Evolutionary conservation across 2,888 invertebrate species (phyloP), one percentile per base, ranked within the genome.

Genomic region (Melanophora roralis): DNA sequence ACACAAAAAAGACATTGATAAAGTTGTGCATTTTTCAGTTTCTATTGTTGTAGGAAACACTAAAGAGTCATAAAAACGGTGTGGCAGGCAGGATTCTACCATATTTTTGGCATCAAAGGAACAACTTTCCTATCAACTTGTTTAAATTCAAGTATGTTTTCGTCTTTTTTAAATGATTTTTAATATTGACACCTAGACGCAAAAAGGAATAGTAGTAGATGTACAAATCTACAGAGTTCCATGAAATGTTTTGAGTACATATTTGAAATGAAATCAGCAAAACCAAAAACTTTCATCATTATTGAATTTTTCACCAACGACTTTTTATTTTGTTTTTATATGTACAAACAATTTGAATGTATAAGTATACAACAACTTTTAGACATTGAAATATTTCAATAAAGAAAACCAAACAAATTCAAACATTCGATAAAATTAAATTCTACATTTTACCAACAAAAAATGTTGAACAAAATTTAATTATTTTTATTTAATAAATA

Each of bases 11-110:
- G 49, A 57, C 43, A 57, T 69, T 64, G 53, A 49, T n/a, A 40
- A 34, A 38, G 57, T 49, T 69, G 76, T 76, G n/a, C 69, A 71
- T 51, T 76, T 76, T 7, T 14, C 57, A 49, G 76, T 51, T 76
- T 57, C 36, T 43, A 53, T 69, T 76, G 62, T 57, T 55, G 7
- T 11, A 40, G 53, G 32, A 43, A 59, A 59, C 5, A 38, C 65
- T 21, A 21, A 32, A 49, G 40, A 21, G 3, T 11, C 12, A 23
- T 3, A 12, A 57, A 11, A 19, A 8, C 8, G 1, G 6, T 23
- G 8, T n/a, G n/a, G 9, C 12, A 12, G 43, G 19, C n/a, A n/a
- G n/a, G n/a, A n/a, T n/a, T n/a, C n/a, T n/a, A n/a, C n/a, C n/a
- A n/a, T n/a, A n/a, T n/a, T n/a, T n/a, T n/a, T n/a, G n/a, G 47